Percentiles rank a stretch among this genome's conserved stretches.
phyloP scores from a whole-genome alignment of 2,888 invertebrate species.

The Microctonus brassicae region DNA sequence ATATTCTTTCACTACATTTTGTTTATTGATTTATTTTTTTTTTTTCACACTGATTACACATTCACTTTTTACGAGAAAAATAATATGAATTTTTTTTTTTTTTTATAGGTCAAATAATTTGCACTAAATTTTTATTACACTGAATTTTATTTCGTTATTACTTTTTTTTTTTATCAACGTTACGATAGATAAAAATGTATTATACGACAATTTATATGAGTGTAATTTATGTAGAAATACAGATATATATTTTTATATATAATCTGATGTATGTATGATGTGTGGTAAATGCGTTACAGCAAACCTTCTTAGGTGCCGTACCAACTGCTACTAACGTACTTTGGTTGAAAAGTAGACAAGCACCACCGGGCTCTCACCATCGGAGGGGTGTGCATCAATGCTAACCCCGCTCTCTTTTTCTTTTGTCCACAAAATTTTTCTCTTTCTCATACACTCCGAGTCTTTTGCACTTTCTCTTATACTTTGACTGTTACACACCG shows the following conservation, averaged over 20 bases:
- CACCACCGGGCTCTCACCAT: constrained; percentile 42
- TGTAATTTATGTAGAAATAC: too few relatives aligned
- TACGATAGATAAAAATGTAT: neutral
- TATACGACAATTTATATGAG: neutral
- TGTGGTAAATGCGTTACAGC: constrained; percentile 7
- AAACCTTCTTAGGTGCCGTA: constrained; percentile 42
- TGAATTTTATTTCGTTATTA: neutral
- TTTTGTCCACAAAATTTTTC: constrained; percentile 16
- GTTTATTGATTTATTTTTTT: neutral
- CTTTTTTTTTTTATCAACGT: neutral
- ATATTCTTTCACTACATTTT: too few relatives aligned
- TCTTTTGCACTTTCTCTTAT: too few relatives aligned
- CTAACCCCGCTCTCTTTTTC: constrained; percentile 40
- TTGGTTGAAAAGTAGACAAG: constrained; percentile 50
- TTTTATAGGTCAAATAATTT: neutral
- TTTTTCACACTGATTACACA: neutral
- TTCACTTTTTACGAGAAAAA: neutral
- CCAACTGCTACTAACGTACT: constrained; percentile 55
- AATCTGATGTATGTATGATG: neutral
- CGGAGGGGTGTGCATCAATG: constrained; percentile 35
- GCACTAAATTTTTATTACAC: neutral
- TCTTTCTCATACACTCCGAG: constrained; percentile 48
- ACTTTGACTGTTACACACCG: constrained; percentile 51
- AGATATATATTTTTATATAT: too few relatives aligned
- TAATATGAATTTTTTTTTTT: neutral